Percentiles rank a stretch among this genome's conserved stretches.
These are phyloP conservation scores for Eupeodes latifasciatus DNA, from an alignment of 2,888 invertebrate genomes.

Conservation along the genomic window DNA sequence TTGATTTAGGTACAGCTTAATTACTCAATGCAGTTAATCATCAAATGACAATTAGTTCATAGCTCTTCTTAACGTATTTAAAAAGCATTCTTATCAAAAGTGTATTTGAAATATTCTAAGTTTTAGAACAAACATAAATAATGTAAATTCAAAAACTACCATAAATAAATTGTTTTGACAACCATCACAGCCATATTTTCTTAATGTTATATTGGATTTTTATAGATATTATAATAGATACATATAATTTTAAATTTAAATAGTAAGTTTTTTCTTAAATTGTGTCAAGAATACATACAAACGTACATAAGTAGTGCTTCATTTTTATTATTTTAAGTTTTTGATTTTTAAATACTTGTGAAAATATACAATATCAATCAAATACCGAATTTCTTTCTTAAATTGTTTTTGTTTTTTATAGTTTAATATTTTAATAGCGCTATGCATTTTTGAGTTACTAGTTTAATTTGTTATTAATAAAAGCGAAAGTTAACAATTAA, in stretches of 20 bases:
- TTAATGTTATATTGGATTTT: constrained; percentile 24
- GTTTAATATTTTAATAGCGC: too few relatives aligned
- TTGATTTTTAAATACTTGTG: constrained; percentile 13
- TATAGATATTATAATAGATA: neutral
- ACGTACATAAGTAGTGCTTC: constrained; percentile 16
- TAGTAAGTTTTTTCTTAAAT: constrained; percentile 35
- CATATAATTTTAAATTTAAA: constrained; percentile 46
- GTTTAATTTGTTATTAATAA: too few relatives aligned
- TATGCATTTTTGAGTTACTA: too few relatives aligned
- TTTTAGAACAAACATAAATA: constrained; percentile 7
- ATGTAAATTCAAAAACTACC: constrained; percentile 58
- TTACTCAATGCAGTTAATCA: neutral
- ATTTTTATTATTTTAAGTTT: constrained; percentile 24
- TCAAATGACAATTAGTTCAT: constrained; percentile 1
- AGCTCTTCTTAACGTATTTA: neutral
- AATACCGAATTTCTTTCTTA: neutral
- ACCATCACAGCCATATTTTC: constrained; percentile 71
- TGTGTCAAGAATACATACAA: constrained; percentile 28
- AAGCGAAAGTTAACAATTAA: too few relatives aligned
- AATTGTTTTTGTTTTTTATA: neutral
- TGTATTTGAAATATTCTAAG: neutral
- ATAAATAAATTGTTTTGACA: constrained; percentile 59
- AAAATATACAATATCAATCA: neutral
- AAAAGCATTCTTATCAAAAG: constrained; percentile 1
- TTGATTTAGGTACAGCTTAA: constrained; percentile 17